Evolutionary conservation across 2,888 invertebrate genomes (phyloP).

Genomic region (Pecten maximus): DNA sequence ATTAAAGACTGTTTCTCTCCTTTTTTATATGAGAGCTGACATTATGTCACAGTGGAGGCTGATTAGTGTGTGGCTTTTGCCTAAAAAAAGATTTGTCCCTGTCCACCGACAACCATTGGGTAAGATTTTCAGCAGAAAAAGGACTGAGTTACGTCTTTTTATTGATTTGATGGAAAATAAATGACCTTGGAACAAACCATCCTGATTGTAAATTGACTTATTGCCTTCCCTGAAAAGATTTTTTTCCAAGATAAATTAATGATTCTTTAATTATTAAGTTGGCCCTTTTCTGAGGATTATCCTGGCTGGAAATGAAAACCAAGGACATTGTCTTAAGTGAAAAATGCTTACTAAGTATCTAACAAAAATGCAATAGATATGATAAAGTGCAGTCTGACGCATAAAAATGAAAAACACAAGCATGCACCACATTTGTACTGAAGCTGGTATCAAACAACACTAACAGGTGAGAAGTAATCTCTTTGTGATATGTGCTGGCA

Average conservation of each 20-base stretch:
- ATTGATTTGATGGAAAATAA: neutral
- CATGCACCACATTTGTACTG: no score
- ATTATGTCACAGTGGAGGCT: neutral
- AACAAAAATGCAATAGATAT: no score
- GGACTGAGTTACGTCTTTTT: slow-evolving; percentile 3
- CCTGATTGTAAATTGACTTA: neutral
- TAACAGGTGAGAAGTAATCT: no score
- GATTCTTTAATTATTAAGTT: neutral
- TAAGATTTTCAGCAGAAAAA: neutral
- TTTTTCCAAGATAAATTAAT: neutral
- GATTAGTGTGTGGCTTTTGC: slow-evolving; percentile 27
- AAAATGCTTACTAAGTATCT: neutral
- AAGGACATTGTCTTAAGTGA: neutral
- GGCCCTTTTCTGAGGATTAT: neutral
- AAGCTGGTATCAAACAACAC: no score
- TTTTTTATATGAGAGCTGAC: neutral
- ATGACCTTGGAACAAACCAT: neutral
- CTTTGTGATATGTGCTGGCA: no score
- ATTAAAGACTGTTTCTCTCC: neutral
- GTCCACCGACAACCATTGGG: neutral
- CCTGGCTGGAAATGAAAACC: neutral
- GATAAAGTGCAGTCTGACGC: no score
- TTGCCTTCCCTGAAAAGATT: neutral
- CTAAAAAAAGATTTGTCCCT: slow-evolving; percentile 17
- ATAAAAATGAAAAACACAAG: no score